phyloP scores from a whole-genome alignment of 2,797 vertebrate genomes.

The Spondyliosoma cantharus region DNA sequence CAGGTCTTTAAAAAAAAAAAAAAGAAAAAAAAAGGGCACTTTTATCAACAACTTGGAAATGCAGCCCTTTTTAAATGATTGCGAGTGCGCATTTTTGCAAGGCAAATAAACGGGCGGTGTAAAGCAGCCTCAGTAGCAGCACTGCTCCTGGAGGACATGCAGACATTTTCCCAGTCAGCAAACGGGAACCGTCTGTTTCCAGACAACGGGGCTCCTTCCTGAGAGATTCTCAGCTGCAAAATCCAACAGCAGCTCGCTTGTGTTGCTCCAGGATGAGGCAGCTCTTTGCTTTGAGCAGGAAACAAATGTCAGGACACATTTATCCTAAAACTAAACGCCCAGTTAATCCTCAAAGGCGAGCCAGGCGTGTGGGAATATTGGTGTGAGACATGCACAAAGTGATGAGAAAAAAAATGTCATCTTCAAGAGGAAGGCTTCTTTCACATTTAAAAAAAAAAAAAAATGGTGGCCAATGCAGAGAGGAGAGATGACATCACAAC shows the following conservation, averaged over 20 bases:
- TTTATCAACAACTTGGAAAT: constrained; percentile 32
- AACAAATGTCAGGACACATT: constrained; percentile 48
- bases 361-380: constrained; percentile 7
- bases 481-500: constrained; percentile 67
- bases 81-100: constrained; percentile 63
- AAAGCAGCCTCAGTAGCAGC: constrained; percentile 49
- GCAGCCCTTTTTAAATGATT: not conserved
- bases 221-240: constrained; percentile 58
- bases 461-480: constrained; percentile 70
- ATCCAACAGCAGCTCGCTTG: constrained; percentile 55
- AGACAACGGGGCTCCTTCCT: constrained; percentile 80
- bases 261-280: constrained; percentile 41
- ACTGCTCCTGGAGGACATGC: constrained; percentile 72
- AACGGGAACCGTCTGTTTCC: constrained; percentile 77
- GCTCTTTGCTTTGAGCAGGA: constrained; percentile 28
- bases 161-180: constrained; percentile 78
- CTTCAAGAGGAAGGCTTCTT: constrained; percentile 9
- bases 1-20: constrained; percentile 17
- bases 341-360: constrained; percentile 12
- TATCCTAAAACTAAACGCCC: constrained; percentile 39
- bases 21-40: constrained; percentile 2
- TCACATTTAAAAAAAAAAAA: too few species aligned
- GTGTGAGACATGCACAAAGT: constrained; percentile 10
- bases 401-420: constrained; percentile 29
- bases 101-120: constrained; percentile 59